A percentile compares a stretch with the other conserved stretches of the same genome.
phyloP scores from a whole-genome alignment of 2,113 vertebrate species.

The Salvelinus sp. region DNA sequence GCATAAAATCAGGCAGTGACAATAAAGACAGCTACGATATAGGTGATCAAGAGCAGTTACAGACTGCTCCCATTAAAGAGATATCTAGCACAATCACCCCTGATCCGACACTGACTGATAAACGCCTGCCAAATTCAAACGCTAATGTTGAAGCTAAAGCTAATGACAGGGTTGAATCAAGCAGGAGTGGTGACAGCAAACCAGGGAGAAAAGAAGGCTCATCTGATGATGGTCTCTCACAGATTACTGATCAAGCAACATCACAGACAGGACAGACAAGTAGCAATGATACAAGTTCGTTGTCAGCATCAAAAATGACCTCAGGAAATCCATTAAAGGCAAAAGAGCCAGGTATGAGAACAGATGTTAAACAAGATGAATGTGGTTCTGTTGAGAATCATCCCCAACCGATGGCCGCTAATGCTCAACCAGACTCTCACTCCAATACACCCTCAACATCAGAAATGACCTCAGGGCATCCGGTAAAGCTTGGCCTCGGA shows the following conservation, averaged over 20 bases:
- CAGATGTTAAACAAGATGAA: background rate
- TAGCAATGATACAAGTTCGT: constrained; percentile 7
- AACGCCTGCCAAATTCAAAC: constrained; percentile 8
- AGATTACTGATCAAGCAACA: background rate
- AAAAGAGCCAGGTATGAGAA: constrained; percentile 10
- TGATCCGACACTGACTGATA: background rate
- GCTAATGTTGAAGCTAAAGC: constrained; percentile 1
- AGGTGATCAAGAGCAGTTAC: background rate
- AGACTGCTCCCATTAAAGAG: background rate
- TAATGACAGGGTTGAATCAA: too few relatives aligned
- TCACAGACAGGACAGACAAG: background rate
- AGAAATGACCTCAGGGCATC: constrained; percentile 5
- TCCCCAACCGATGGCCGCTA: background rate
- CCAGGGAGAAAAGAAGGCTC: constrained; percentile 24
- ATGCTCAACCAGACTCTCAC: constrained; percentile 12
- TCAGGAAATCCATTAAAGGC: background rate
- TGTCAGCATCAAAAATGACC: constrained; percentile 6
- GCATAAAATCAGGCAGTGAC: background rate
- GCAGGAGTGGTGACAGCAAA: too few relatives aligned
- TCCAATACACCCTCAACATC: constrained; percentile 3
- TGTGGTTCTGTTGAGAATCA: constrained; percentile 19
- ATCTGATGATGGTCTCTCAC: background rate
- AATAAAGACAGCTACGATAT: background rate
- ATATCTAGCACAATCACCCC: background rate
- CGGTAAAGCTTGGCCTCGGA: background rate